Conservation (phyloP, 2,113 vertebrate genomes). For the Oceanodroma tethys region DNA sequence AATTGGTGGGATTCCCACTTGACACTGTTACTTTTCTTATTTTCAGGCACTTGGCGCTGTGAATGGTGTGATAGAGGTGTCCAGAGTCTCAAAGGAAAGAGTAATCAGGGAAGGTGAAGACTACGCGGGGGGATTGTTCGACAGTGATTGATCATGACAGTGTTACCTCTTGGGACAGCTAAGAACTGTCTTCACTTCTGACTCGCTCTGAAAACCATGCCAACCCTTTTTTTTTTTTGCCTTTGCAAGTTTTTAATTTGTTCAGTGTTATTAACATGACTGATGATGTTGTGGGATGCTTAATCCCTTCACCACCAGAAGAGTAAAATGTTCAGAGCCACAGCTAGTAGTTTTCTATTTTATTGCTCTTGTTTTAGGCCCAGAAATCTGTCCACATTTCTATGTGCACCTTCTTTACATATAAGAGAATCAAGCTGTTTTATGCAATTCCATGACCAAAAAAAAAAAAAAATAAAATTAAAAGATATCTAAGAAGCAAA, state of each 20-base stretch:
- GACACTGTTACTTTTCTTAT: not conserved
- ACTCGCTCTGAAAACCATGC: not conserved
- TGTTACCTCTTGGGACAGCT: not conserved
- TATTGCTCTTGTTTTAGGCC: not conserved
- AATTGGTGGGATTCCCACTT: not conserved
- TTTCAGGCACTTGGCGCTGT: not conserved
- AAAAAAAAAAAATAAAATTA: not conserved
- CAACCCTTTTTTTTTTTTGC: not conserved
- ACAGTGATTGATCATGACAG: not conserved
- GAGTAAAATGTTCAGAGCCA: not conserved
- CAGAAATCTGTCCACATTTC: not conserved
- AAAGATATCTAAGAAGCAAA: not conserved
- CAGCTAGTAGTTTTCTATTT: not conserved
- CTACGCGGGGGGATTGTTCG: accelerated
- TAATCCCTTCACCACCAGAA: not conserved
- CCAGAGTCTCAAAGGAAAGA: not conserved
- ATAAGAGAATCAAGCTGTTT: not conserved
- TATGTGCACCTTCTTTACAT: not conserved
- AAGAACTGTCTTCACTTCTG: not conserved
- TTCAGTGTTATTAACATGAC: not conserved
- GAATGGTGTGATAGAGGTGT: not conserved
- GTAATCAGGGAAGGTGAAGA: not conserved
- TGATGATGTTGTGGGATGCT: not conserved
- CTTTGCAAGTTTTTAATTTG: not conserved
- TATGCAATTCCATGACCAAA: not conserved